These are phyloP conservation scores for Calliopsis andreniformis DNA, from an alignment of 1,140 invertebrate species.

Conservation along the genomic window DNA sequence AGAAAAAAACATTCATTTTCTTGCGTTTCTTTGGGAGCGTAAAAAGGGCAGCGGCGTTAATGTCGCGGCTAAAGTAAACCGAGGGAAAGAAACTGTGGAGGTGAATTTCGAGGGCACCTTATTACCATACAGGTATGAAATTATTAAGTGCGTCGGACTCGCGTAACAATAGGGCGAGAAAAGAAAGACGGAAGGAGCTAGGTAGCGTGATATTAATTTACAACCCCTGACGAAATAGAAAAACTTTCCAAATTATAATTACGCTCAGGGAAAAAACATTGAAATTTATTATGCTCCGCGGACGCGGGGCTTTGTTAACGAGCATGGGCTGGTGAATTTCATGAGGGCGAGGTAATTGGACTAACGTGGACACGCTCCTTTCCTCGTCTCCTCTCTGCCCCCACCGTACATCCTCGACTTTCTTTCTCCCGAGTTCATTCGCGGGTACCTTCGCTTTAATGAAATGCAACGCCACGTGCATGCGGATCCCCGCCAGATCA, in stretches of 20 bases:
- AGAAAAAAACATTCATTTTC: background rate
- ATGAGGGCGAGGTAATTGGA: conserved; percentile 50
- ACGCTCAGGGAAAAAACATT: conserved; percentile 34
- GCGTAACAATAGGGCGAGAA: background rate
- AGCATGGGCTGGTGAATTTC: conserved; percentile 48
- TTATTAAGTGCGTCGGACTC: conserved; percentile 28
- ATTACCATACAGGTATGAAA: conserved; percentile 11
- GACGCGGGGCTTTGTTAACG: conserved; percentile 46
- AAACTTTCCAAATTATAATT: conserved; percentile 53
- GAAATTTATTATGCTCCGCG: conserved; percentile 57
- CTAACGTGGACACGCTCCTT: conserved; percentile 41
- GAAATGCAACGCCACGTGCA: conserved; percentile 73
- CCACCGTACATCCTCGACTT: background rate
- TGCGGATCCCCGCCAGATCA: conserved; percentile 59
- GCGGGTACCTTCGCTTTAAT: conserved; percentile 53
- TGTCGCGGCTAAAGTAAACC: background rate
- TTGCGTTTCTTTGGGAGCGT: background rate
- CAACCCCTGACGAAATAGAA: conserved; percentile 42
- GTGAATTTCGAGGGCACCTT: conserved; percentile 1
- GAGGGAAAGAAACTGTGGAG: background rate
- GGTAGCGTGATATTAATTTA: conserved; percentile 34
- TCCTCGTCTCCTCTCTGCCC: background rate
- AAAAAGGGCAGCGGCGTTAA: background rate
- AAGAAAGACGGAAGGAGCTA: background rate
- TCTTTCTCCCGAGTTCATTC: conserved; percentile 30